Evolutionary conservation across 2,797 vertebrate species (phyloP), one percentile per base, ranked within the genome.

Genomic region (Labeo calbasu): DNA sequence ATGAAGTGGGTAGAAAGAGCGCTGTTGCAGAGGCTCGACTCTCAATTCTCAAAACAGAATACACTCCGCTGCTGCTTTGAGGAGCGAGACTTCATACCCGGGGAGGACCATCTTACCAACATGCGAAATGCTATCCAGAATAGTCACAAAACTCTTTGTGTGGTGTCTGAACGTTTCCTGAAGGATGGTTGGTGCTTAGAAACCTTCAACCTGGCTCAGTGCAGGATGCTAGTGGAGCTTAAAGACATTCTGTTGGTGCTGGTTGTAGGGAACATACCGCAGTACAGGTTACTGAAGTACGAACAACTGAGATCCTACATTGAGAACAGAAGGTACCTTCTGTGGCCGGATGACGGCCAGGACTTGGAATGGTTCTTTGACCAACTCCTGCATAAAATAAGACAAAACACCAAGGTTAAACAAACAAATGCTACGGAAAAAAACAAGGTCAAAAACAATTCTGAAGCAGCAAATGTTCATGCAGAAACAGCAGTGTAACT

Each of bases 101-200:
- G 97, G 0, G 94, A 96, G 79, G 94, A 97, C 85, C 96, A 96
- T 70, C 92, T 98, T 0, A 88, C 89, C 81, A 98, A 97, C 90
- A 97, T 98, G 89, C 92, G 91, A n/a, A 93, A 96, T 0, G 96
- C 97, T 7, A 92, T 99, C 87, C 97, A 95, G 93, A 89, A 88
- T 84, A 98, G 97, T 89, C 95, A 92, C 23, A 98, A 97, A 90
- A 96, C 95, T 0, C 82, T 99, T 6, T 98, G 96, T 43, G 53
- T 99, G 1, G 94, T 99, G 87, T 97, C 97, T 80, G 95, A 93
- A 72, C 92, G 96, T 65, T 98, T 99, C 85, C 95, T 99, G 0
- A 94, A 93, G 81, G 97, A 98, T 1, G 96, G 96, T 1, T 98
- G 97, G 97, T 99, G 97, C 81, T 91, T 99, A 21, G 96, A 98